A percentile compares a stretch with the other conserved stretches of the same genome.
Evolutionary conservation across 2,888 invertebrate species (phyloP).

Genomic region (Electrophaes corylata): DNA sequence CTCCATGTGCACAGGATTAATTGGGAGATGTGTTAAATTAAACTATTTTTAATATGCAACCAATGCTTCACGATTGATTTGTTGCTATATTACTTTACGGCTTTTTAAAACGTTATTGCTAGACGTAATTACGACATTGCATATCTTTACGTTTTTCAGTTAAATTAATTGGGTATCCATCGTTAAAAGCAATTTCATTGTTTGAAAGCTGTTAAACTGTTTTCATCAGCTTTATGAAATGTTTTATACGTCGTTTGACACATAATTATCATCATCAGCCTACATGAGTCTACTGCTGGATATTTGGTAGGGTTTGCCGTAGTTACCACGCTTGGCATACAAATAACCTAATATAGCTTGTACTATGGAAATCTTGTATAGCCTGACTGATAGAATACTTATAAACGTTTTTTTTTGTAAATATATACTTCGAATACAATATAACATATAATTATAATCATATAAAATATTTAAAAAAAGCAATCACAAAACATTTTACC

Average conservation of each 20-base stretch:
- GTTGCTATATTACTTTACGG: constrained; percentile 60
- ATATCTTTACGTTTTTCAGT: constrained; percentile 12
- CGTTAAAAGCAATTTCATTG: constrained; percentile 9
- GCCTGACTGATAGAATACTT: no score
- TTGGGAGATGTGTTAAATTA: constrained; percentile 53
- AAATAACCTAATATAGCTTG: no score
- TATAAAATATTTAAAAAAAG: not conserved
- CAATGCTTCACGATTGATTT: constrained; percentile 51
- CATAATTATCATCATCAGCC: no score
- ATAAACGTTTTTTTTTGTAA: no score
- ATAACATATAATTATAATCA: no score
- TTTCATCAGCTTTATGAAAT: not conserved
- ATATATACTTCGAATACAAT: no score
- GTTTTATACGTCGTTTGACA: not conserved
- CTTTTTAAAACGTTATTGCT: constrained; percentile 49
- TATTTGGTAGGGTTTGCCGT: no score
- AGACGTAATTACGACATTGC: constrained; percentile 31
- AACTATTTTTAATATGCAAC: constrained; percentile 40
- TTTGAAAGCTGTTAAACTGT: not conserved
- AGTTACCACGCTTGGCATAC: no score
- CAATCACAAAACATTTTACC: not conserved
- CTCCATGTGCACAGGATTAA: constrained; percentile 49
- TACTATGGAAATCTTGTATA: no score
- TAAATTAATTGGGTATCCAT: constrained; percentile 13
- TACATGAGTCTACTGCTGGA: no score